A percentile compares a stretch with the other conserved stretches of the same genome.
Conservation (phyloP, 2,888 invertebrate genomes). For the Sacculina carcini region DNA sequence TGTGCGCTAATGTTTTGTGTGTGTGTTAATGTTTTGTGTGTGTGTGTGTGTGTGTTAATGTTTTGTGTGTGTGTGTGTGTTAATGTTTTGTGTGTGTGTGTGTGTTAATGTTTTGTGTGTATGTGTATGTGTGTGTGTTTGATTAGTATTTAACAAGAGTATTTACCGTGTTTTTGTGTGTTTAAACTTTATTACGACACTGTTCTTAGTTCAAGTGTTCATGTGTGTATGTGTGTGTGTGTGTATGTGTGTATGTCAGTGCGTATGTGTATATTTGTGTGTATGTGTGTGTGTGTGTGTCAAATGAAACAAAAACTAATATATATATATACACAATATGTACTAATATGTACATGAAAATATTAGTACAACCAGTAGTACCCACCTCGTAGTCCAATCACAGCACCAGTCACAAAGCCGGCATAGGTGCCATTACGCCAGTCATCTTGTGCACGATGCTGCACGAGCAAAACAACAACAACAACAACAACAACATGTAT, state of each 20-base stretch:
- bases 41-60: background rate
- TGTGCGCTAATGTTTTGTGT: background rate
- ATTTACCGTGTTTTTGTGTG: background rate
- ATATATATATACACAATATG: background rate
- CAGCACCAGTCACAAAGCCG: conserved; percentile 75
- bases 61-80: background rate
- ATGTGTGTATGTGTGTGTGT: background rate
- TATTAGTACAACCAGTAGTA: background rate
- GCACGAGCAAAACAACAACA: too few relatives aligned
- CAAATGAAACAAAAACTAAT: background rate
- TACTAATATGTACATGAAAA: background rate
- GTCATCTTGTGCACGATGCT: conserved; percentile 70
- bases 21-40: background rate
- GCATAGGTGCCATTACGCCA: conserved; percentile 92
- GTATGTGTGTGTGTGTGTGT: background rate
- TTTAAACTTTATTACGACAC: background rate
- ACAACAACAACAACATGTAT: too few relatives aligned
- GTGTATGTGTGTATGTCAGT: too few relatives aligned
- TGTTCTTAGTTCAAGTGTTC: background rate
- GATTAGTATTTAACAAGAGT: background rate
- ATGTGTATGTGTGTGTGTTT: background rate
- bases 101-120: background rate
- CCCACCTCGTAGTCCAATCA: conserved; percentile 31
- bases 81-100: background rate
- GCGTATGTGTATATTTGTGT: background rate